Evolutionary conservation across 2,113 vertebrate genomes (phyloP), one percentile per base, ranked within the genome.

Genomic region (Hucho hucho): DNA sequence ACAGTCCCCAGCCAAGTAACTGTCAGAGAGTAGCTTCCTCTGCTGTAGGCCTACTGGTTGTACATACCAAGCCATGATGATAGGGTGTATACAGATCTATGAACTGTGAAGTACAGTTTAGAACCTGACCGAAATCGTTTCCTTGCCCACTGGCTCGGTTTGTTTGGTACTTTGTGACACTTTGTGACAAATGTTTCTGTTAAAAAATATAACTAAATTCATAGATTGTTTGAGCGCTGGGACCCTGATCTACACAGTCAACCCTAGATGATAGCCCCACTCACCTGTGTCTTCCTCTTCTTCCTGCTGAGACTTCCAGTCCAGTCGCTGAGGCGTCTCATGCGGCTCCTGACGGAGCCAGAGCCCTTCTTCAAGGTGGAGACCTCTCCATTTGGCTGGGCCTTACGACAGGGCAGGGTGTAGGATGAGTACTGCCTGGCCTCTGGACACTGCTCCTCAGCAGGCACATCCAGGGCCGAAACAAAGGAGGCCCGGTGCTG

Each of bases 251-350:
- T 7, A 69, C 3, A 69, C 67, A 68, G 28, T 43, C 16, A 68
- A 37, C 37, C 13, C 2, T 22, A 11, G 37, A 43, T 9, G 9
- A 43, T 9, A 43, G 9, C 9, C 37, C 9, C 37, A 43, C 89
- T 79, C 80, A 98, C 97, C 94, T 97, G 96, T 29, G 95, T 91
- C 79, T 94, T 97, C 87, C 94, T 95, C 37, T 97, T 99, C 90
- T 96, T 98, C 67, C 96, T 93, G 0, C 95, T 97, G 71, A 99
- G 93, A 89, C 97, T 98, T 49, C 97, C 97, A 0, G 97, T 98
- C 97, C 97, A 99, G 90, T 98, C 96, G 64, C 97, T 98, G 83
- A 99, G 91, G 56, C 96, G 95, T 3, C 96, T 91, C 86, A 99
- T 97, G 37, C 95, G 91, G 84, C 90, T 96, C 89, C 95, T 97